phyloP scores from a whole-genome alignment of 2,113 vertebrate species.

The Perognathus longimembris region DNA sequence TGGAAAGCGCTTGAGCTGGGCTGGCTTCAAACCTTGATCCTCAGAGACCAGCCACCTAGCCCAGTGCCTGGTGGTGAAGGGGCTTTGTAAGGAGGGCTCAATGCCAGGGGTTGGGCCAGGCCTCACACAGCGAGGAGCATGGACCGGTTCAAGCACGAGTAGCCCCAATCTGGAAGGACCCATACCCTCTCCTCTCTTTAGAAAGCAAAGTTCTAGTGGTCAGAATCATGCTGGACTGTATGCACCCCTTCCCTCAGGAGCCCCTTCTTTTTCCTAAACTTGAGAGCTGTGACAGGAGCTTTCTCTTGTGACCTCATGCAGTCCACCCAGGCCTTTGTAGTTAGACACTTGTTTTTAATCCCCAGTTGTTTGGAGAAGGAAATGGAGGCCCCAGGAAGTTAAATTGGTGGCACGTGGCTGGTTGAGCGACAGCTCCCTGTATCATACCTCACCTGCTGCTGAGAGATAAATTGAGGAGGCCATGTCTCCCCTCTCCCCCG shows the following conservation, averaged over 20 bases:
- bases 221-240: neutral
- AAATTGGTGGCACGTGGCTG: neutral
- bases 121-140: neutral
- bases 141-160: neutral
- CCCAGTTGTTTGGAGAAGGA: neutral
- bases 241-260: too few species aligned
- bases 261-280: neutral
- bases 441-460: neutral
- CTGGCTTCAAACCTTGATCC: too few species aligned
- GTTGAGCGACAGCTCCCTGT: neutral
- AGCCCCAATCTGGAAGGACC: too few species aligned
- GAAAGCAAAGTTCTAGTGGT: neutral
- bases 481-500: fast-evolving
- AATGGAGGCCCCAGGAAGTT: neutral
- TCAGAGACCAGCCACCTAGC: too few species aligned
- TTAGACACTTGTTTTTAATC: neutral
- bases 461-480: neutral
- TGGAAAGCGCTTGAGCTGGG: too few species aligned
- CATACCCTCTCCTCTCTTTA: neutral
- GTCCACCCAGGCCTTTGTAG: neutral
- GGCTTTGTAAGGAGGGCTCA: too few species aligned
- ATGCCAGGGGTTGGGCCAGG: neutral
- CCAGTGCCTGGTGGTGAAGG: too few species aligned
- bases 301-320: neutral
- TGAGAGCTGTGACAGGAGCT: neutral